phyloP scores from a whole-genome alignment of 2,888 invertebrate species.

The Gasteruption jaculator region DNA sequence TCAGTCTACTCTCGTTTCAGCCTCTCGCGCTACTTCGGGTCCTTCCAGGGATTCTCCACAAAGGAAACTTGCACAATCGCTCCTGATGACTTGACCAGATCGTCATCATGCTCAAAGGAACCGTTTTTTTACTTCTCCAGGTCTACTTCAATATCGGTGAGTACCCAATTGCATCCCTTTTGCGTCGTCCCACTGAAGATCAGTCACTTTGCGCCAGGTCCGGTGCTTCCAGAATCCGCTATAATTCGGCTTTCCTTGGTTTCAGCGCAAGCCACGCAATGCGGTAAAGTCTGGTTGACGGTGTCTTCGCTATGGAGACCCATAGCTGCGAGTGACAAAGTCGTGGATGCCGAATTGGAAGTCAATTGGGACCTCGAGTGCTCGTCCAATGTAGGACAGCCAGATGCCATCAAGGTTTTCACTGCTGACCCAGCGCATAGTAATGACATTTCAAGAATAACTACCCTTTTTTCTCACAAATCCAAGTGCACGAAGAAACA shows the following conservation, averaged over 20 bases:
- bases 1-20: too few species aligned
- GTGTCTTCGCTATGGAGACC: constrained; percentile 52
- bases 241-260: too few species aligned
- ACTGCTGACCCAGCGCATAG: constrained; percentile 40
- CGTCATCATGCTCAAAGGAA: constrained; percentile 32
- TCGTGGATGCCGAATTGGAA: constrained; percentile 53
- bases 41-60: too few species aligned
- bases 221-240: too few species aligned
- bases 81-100: too few species aligned
- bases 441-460: too few species aligned
- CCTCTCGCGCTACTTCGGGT: too few species aligned
- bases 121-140: constrained; percentile 27
- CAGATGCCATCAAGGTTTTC: constrained; percentile 47
- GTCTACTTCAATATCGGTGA: constrained; percentile 34
- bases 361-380: constrained; percentile 55
- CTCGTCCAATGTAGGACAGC: constrained; percentile 30
- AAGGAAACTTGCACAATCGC: too few species aligned
- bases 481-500: too few species aligned
- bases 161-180: constrained; percentile 15
- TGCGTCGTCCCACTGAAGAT: too few species aligned
- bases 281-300: constrained; percentile 55
- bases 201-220: too few species aligned
- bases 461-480: too few species aligned
- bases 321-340: constrained; percentile 35
- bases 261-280: constrained; percentile 38